These are phyloP conservation scores for Tromatobia lineatoria DNA, from an alignment of 2,888 invertebrate species.

Conservation along the genomic window DNA sequence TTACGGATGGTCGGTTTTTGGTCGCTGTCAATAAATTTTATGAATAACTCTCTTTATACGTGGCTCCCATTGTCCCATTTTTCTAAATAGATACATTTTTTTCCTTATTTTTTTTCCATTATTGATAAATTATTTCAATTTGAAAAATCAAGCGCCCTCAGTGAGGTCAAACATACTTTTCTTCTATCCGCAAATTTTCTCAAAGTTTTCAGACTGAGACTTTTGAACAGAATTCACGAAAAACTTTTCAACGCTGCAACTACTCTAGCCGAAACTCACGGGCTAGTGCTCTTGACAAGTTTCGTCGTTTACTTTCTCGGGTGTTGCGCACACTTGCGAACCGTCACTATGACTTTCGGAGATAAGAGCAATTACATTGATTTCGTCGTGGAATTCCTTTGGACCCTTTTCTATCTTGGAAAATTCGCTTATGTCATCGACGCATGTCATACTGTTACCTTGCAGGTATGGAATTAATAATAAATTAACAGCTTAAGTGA, in stretches of 20 bases:
- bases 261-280: conserved; percentile 59
- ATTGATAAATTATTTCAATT: neutral
- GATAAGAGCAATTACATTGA: conserved; percentile 33
- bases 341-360: conserved; percentile 31
- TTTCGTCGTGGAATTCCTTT: conserved; percentile 49
- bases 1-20: too few relatives aligned
- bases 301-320: conserved; percentile 52
- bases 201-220: conserved; percentile 65
- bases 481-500: too few relatives aligned
- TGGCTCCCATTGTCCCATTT: neutral
- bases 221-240: conserved; percentile 63
- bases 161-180: neutral
- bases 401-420: conserved; percentile 63
- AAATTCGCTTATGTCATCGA: conserved; percentile 56
- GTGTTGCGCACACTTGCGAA: conserved; percentile 56
- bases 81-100: neutral
- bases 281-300: conserved; percentile 55
- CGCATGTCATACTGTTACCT: conserved; percentile 54
- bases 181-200: conserved; percentile 3
- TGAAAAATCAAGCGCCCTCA: neutral
- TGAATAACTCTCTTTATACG: too few relatives aligned
- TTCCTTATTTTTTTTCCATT: neutral
- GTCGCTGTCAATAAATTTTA: too few relatives aligned
- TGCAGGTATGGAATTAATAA: conserved; percentile 41
- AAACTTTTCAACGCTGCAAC: conserved; percentile 52